Evolutionary conservation across 2,888 invertebrate species (phyloP).

Genomic region (Monochamus alternatus): DNA sequence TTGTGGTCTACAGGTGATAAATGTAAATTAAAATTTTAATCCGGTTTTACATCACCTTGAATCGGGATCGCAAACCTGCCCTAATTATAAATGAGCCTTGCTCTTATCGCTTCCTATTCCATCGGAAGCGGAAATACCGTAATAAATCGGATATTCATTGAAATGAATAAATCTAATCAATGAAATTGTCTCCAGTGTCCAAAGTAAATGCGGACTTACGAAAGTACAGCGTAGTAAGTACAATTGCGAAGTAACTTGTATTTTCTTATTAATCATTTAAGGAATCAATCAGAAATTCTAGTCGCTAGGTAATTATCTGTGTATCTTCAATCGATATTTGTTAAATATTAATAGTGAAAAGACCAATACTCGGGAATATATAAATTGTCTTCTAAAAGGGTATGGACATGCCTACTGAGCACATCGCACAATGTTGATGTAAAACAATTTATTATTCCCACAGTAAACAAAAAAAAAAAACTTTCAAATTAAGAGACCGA

Average conservation of each 20-base stretch:
- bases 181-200: too few species aligned
- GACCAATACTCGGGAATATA: slow-evolving; percentile 3
- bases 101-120: slow-evolving; percentile 1
- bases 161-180: background rate
- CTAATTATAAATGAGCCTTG: too few species aligned
- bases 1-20: too few species aligned
- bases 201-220: too few species aligned
- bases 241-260: background rate
- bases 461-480: too few species aligned
- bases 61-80: background rate
- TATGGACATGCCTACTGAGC: too few species aligned
- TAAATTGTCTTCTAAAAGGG: too few species aligned
- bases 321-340: slow-evolving; percentile 6
- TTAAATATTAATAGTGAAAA: slow-evolving; percentile 13
- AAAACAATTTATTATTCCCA: too few species aligned
- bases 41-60: slow-evolving; percentile 14
- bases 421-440: too few species aligned
- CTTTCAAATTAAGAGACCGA: too few species aligned
- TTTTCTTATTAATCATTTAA: slow-evolving; percentile 8
- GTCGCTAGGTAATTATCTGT: slow-evolving; percentile 1
- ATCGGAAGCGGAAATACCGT: background rate
- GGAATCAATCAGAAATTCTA: slow-evolving; percentile 21
- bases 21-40: slow-evolving; percentile 7
- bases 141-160: too few species aligned
- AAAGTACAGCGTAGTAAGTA: background rate